Base-by-base conservation (phyloP, 2,888 invertebrate species). In the Cryptophagus acutangulus region DNA sequence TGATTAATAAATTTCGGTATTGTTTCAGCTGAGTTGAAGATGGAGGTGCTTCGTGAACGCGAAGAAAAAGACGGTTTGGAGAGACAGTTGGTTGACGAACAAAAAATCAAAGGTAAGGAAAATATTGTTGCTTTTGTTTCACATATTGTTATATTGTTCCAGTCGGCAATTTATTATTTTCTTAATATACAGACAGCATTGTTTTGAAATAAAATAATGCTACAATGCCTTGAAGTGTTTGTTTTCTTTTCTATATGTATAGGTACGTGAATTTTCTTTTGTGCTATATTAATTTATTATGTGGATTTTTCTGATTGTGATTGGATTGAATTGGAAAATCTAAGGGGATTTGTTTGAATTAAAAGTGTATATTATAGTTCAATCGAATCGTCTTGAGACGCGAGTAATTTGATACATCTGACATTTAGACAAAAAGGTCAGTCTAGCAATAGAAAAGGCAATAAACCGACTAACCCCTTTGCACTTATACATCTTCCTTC, bases 51-150 rank as follows among this genome's bases (percentile, higher is more conserved):
- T 52, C 78, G 92, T 62, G 94, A 95, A 73, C 75, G 92, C 62
- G 94, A 94, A 75, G 84, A 90, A 46, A 87, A 93, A 74, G 93
- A 93, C 73, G 91, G 87, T 64, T 72, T 94, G 63, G 94, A 95
- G 73, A 82, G 93, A 71, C 93, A 93, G 74, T 80, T 95, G 48
- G 76, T 84, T 57, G 93, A 94, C 66, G 94, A 95, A 72, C 88
- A 92, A 74, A 93, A 92, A 79, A 82, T 88, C 70, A 81, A 92
- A 83, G 87, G 95, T 95, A 73, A 82, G 89, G 78, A 20, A 17
- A 43, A 44, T 40, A 46, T 25, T 30, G 33, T 39, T 35, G n/a
- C n/a, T 49, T 49, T 48, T 46, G 45, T 48, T 38, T 26, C 30
- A 35, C 17, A 5, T 52, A 59, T 60, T 57, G 57, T 55, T 52